Evolutionary conservation across 2,113 vertebrate genomes (phyloP), one percentile per base, ranked within the genome.

Genomic region (Alexandromys fortis): DNA sequence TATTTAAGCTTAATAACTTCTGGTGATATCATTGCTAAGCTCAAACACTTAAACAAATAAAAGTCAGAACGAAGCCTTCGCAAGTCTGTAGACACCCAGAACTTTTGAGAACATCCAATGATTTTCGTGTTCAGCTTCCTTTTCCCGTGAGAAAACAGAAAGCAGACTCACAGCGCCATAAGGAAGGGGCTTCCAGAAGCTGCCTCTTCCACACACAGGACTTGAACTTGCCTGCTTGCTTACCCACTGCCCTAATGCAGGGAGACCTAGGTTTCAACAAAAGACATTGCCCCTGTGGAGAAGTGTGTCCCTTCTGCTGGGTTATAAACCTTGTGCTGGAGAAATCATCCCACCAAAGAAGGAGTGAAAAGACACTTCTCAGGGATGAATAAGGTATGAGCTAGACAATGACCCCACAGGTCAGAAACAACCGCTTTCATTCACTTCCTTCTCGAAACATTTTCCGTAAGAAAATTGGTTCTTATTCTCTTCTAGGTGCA

Each of bases 21-120:
- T 94, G 90, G 67, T 97, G 96, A 98, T 96, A 94, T 96, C 96
- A 97, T 33, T 92, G 65, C 90, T 96, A 89, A 94, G 89, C 91
- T 92, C 89, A 94, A 77, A 86, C 89, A 83, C 88, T 83, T 94
- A 96, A 97, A 88, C 89, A 94, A 97, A 94, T 89, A 86, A 95
- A 96, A 96, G n/a, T 73, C 92, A 86, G 68, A 95, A 45, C 0
- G 19, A 94, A 63, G 88, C 10, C 4, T 94, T 5, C 28, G 85
- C 45, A 28, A 58, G 68, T 33, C 19, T 94, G 47, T 10, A 75
- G 65, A 90, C 30, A 52, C 49, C 68, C 24, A 58, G 77, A 86
- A 95, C 68, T 24, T 88, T 94, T 52, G 49, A 87, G 77, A 96
- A 91, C 35, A 86, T 33, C 85, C 86, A 83, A 77, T 94, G 77